These are phyloP conservation scores for Etheostoma cragini DNA, from an alignment of 2,113 vertebrate species.

Conservation along the genomic window DNA sequence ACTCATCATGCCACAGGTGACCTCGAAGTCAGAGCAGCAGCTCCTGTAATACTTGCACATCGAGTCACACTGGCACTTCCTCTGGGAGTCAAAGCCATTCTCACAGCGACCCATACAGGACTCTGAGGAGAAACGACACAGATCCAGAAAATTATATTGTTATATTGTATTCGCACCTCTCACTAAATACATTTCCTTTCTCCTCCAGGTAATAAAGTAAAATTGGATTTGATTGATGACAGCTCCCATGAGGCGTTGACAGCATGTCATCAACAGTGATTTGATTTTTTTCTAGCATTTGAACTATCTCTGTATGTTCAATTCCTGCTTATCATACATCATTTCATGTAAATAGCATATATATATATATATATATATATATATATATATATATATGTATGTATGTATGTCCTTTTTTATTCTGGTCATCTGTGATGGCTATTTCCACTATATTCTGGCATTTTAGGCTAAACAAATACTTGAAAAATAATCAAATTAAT, in stretches of 20 bases:
- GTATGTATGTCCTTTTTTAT: too few species aligned
- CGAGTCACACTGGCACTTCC: conserved; percentile 93
- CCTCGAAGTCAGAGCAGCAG: conserved; percentile 91
- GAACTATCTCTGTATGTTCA: not conserved
- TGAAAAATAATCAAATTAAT: not conserved
- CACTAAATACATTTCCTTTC: not conserved
- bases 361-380: too few species aligned
- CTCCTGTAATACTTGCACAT: conserved; percentile 94
- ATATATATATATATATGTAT: too few species aligned
- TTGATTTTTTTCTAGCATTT: not conserved
- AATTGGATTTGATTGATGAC: conserved; percentile 9
- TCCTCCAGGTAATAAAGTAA: conserved; percentile 12
- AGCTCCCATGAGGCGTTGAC: conserved; percentile 13
- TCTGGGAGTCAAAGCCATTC: conserved; percentile 83
- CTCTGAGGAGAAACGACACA: conserved; percentile 78
- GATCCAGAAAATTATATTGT: not conserved
- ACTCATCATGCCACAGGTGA: conserved; percentile 87
- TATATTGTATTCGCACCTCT: not conserved
- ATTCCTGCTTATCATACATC: not conserved
- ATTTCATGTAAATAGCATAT: not conserved
- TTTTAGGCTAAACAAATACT: not conserved
- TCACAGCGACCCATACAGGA: conserved; percentile 90
- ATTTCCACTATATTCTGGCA: not conserved
- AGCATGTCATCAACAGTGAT: not conserved
- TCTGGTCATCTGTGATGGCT: not conserved